Evolutionary conservation across 2,113 vertebrate species (phyloP).

Genomic region (Arizona elegans): DNA sequence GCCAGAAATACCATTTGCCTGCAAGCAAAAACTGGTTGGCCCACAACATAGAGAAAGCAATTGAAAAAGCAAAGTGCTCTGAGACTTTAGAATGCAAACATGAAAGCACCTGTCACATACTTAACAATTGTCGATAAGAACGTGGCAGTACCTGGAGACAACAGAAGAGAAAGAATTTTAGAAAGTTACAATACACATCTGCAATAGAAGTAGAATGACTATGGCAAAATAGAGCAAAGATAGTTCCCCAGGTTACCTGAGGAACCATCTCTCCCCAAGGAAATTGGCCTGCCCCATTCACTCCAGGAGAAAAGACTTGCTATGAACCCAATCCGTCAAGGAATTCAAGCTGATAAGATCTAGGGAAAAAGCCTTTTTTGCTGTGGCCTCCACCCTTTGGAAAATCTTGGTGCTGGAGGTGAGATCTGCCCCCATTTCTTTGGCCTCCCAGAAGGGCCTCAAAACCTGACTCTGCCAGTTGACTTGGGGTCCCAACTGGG

Average conservation of each 20-base stretch:
- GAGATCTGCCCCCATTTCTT: not conserved
- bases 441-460: not conserved
- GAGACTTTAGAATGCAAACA: not conserved
- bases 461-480: not conserved
- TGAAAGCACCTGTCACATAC: not conserved
- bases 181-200: not conserved
- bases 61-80: not conserved
- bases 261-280: not conserved
- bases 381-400: not conserved
- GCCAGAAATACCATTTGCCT: not conserved
- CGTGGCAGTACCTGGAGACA: not conserved
- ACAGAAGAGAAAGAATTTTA: not conserved
- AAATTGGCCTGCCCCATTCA: not conserved
- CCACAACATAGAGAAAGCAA: not conserved
- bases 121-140: not conserved
- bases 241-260: not conserved
- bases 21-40: not conserved
- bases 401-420: not conserved
- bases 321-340: not conserved
- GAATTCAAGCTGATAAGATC: not conserved
- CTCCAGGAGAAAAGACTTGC: not conserved
- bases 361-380: not conserved
- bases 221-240: not conserved
- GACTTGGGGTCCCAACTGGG: not conserved
- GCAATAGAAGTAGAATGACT: not conserved